phyloP scores from a whole-genome alignment of 2,797 vertebrate species.

The Aphelocoma californica region DNA sequence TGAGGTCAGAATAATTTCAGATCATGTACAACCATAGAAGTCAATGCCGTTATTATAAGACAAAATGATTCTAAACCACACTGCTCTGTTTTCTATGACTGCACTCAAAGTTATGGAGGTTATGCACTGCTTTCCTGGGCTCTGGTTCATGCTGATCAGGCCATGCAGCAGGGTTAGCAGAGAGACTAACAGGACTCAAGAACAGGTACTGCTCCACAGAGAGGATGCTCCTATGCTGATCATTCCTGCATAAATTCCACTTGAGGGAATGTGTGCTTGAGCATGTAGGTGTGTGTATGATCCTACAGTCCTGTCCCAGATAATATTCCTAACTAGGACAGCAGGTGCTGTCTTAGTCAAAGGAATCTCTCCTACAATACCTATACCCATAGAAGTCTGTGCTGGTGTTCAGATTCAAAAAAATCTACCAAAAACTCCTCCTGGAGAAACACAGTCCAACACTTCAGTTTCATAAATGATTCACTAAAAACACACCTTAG shows the following conservation, averaged over 20 bases:
- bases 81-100: background rate
- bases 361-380: background rate
- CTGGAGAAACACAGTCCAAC: background rate
- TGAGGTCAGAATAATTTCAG: background rate
- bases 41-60: background rate
- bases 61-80: background rate
- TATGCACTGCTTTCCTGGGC: background rate
- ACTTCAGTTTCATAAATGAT: background rate
- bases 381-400: background rate
- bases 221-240: background rate
- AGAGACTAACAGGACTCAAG: background rate
- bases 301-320: background rate
- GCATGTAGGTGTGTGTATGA: background rate
- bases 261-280: background rate
- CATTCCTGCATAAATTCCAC: background rate
- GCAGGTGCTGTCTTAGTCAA: background rate
- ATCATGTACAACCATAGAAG: background rate
- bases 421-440: background rate
- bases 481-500: background rate
- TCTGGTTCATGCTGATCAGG: constrained; percentile 42
- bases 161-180: constrained; percentile 53
- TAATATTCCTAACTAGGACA: background rate
- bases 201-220: background rate
- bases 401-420: background rate
- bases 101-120: background rate